Percentiles rank a stretch among this genome's conserved stretches.
Evolutionary conservation across 1,140 invertebrate genomes (phyloP).

Genomic region (Drosophila virilis): DNA sequence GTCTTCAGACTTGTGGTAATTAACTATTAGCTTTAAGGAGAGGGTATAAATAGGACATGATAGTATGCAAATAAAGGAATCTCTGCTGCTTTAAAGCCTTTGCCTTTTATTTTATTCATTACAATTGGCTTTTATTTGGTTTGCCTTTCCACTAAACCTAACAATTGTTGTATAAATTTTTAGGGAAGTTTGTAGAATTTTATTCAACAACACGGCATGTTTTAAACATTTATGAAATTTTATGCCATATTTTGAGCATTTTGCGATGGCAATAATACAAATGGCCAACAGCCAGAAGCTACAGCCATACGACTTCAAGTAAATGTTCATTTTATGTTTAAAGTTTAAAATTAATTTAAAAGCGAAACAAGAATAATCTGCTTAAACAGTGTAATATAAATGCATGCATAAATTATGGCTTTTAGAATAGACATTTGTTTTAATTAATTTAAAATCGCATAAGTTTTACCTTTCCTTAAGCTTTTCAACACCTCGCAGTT

Average conservation of each 20-base stretch:
- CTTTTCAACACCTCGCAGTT: neutral
- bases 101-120: neutral
- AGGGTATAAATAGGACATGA: too few relatives aligned
- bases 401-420: too few relatives aligned
- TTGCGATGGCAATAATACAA: neutral
- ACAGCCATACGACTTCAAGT: neutral
- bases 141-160: neutral
- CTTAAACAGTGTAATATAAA: too few relatives aligned
- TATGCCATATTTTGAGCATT: conserved; percentile 1
- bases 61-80: too few relatives aligned
- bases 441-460: neutral
- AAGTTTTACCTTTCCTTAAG: neutral
- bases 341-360: neutral
- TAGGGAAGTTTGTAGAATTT: neutral
- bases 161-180: neutral
- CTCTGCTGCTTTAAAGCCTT: neutral
- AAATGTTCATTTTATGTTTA: neutral
- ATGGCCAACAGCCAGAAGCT: neutral
- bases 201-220: neutral
- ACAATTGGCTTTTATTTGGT: neutral
- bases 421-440: too few relatives aligned
- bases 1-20: too few relatives aligned
- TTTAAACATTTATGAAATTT: neutral
- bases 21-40: too few relatives aligned
- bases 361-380: neutral